These are phyloP conservation scores for Netelia melanura DNA, from an alignment of 2,888 invertebrate species.

Conservation along the genomic window DNA sequence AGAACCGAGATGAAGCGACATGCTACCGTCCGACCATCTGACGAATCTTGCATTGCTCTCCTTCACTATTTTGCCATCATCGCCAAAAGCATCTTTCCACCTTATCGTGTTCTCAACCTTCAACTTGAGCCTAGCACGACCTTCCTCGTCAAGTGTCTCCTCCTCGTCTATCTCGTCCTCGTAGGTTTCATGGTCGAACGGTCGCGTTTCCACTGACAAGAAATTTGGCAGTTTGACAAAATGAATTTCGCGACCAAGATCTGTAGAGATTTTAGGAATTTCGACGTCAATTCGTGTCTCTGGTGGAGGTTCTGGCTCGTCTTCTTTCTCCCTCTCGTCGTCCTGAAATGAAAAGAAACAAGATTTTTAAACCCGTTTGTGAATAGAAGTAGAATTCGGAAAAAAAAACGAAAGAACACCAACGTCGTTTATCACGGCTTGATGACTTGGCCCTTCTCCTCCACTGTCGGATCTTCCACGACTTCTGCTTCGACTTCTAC, in stretches of 20 bases:
- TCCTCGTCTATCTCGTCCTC: conserved; percentile 99
- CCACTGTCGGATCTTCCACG: conserved; percentile 81
- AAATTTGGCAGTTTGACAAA: conserved; percentile 99
- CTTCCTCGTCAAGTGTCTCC: conserved; percentile 98
- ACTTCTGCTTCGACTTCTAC: conserved; percentile 77
- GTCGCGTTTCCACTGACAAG: conserved; percentile 98
- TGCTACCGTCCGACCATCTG: conserved; percentile 99
- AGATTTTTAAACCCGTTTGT: neutral
- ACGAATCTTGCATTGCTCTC: conserved; percentile 98
- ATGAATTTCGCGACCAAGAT: conserved; percentile 96
- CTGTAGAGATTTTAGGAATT: conserved; percentile 97
- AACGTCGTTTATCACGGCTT: conserved; percentile 78
- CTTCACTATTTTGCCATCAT: conserved; percentile 92
- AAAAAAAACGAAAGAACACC: conserved; percentile 40
- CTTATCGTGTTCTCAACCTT: conserved; percentile 98
- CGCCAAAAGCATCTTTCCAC: conserved; percentile 94
- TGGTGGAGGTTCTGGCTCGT: conserved; percentile 92
- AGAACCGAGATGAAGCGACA: conserved; percentile 97
- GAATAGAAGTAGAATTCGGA: neutral
- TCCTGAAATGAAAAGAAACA: conserved; percentile 78
- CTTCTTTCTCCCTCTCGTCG: conserved; percentile 89
- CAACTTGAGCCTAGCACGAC: conserved; percentile 95
- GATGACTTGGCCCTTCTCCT: conserved; percentile 78
- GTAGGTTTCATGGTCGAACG: conserved; percentile 97
- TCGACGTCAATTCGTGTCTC: conserved; percentile 98